Evolutionary conservation across 1,140 invertebrate genomes (phyloP), one percentile per base, ranked within the genome.

Genomic region (Mycetomoellerius zeteki): DNA sequence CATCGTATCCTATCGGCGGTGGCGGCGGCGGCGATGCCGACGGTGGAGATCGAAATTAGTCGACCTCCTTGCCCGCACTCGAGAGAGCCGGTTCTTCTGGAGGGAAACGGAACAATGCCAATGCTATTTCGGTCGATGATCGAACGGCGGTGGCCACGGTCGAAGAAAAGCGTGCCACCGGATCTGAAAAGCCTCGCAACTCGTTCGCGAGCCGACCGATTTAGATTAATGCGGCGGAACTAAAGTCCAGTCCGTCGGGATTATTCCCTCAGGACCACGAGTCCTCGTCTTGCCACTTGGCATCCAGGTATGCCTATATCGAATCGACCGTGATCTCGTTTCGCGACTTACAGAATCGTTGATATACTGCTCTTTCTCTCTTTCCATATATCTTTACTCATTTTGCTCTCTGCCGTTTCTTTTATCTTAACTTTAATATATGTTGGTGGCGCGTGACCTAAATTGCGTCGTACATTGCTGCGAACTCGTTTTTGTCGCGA

Each of bases 51-150:
- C 87, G 87, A 89, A 90, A 91, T 91, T 89, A 91, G 84, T 86
- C 90, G 90, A 90, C 86, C 89, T 65, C 75, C 58, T 90, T 88
- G 89, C 86, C 89, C 37, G 65, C 78, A 62, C 76, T 33, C 58
- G 84, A 64, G 84, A 89, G 80, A 89, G 84, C 84, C 78, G 80
- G 85, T 89, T 91, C 86, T 76, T 89, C 92, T 92, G 86, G 90
- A 91, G 86, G 88, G 88, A 93, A 94, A 89, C 91, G 92, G 93
- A 94, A 94, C 93, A 94, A 94, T 94, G 92, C 92, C 93, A 93
- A 90, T 73, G 92, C 86, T 94, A 94, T 94, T 93, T 94, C 69
- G 67, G 93, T 93, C 91, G 92, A 85, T 94, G 93, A 94, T 93
- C 90, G 92, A 92, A 92, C 88, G 87, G 7, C 60, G 62, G 86